Base-by-base conservation (phyloP, 2,888 invertebrate genomes). In the Crossocerus cetratus region DNA sequence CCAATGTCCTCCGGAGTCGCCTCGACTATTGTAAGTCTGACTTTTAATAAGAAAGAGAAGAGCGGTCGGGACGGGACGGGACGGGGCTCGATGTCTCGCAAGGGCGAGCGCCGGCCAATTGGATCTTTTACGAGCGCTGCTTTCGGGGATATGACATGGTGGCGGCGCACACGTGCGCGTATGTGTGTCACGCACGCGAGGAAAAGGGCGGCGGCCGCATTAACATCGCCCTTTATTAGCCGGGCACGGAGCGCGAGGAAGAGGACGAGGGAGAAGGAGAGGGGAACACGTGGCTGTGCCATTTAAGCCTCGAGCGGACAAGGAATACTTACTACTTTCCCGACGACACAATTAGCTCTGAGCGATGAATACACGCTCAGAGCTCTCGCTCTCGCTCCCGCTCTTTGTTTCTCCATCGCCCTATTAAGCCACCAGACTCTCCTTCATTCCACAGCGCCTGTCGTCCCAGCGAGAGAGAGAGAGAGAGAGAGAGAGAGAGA, bases 111-210 rank as follows among this genome's bases (percentile, higher is more conserved):
- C 32, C 32, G 8, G 3, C 32, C 32, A 32, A 32, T 32, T 32
- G 32, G 32, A 32, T 32, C 32, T 32, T 32, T 32, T 32, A 32
- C 32, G 32, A 32, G 32, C 11, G 8, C 11, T 0, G 2, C 32
- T 3, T 32, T 32, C 5, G 32, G 8, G 5, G 8, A 32, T 5
- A 11, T 32, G 8, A 11, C 8, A 32, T 32, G 5, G 11, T 32
- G 3, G 32, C 5, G 32, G 5, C 32, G 11, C 32, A 32, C 8
- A 4, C 20, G 59, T 43, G 44, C 43, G 59, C 16, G 49, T 49
- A 49, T 16, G 49, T 49, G 49, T 49, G 49, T 49, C 49, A 49
- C 49, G 49, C 49, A 49, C 49, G 49, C 49, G 49, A 49, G 49
- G 49, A 49, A 49, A 49, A 49, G 49, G 49, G 49, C 49, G 49